Evolutionary conservation across 2,888 invertebrate species (phyloP).

Genomic region (Apodemia duryi): DNA sequence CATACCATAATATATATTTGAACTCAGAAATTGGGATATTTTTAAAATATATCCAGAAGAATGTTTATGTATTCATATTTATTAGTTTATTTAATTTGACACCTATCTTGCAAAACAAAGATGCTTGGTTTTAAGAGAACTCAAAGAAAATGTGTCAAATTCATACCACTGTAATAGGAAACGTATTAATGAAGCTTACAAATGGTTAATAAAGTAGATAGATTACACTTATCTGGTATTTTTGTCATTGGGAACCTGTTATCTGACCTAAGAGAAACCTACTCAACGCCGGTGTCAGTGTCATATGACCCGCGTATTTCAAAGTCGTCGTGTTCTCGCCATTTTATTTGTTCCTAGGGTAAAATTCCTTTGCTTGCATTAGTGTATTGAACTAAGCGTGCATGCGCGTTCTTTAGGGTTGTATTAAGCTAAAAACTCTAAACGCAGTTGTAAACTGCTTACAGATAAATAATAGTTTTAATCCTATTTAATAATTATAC

Average conservation of each 20-base stretch:
- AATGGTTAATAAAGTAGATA: neutral
- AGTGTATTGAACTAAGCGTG: constrained; percentile 43
- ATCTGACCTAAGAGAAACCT: constrained; percentile 34
- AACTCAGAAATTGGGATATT: too few relatives aligned
- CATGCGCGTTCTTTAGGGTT: constrained; percentile 30
- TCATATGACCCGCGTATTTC: constrained; percentile 50
- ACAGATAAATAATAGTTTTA: too few relatives aligned
- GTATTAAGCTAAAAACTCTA: neutral
- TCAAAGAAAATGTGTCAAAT: neutral
- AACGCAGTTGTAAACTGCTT: too few relatives aligned
- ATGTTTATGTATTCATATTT: too few relatives aligned
- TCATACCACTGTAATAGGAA: neutral
- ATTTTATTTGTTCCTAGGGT: constrained; percentile 46
- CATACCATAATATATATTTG: too few relatives aligned
- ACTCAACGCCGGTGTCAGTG: constrained; percentile 38
- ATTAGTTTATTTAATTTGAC: too few relatives aligned
- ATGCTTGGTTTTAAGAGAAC: too few relatives aligned
- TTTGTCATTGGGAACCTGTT: constrained; percentile 28
- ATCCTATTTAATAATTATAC: too few relatives aligned
- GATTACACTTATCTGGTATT: constrained; percentile 22
- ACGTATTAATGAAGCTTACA: neutral
- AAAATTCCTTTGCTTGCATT: constrained; percentile 39
- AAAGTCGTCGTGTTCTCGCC: constrained; percentile 46
- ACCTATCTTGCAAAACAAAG: too few relatives aligned
- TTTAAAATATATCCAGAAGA: too few relatives aligned